Evolutionary conservation across 2,888 invertebrate genomes (phyloP), one percentile per base, ranked within the genome.

Genomic region (Steinernema hermaphroditum): DNA sequence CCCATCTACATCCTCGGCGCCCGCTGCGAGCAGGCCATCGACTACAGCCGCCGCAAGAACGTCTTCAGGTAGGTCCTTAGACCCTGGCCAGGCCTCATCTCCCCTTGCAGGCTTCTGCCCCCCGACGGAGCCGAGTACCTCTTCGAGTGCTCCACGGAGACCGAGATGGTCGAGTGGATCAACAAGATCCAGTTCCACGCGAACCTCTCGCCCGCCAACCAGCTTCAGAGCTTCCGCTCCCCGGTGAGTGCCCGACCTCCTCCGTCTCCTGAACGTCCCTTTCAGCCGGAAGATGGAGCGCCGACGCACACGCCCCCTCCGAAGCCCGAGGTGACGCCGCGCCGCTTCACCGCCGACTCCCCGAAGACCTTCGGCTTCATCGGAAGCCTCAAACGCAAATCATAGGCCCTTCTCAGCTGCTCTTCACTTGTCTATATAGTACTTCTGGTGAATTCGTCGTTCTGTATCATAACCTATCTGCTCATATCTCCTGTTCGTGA

Each of bases 1-100:
- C 88, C 88, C 22, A 81, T 89, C n/a, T 87, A 87, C 77, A 85
- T 89, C 70, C 87, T 88, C 82, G 90, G 92, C 88, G 94, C 95
- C 0, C 90, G 90, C 50, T 96, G 94, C 87, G 69, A 46, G 1
- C 46, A 69, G 43, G 80, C 34, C 96, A 96, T 0, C 91, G 95
- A 97, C 89, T 97, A 97, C 89, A 94, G 93, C 16, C 97, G 97
- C 88, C 92, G 94, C 86, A 94, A 95, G 86, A 90, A 95, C 87
- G 95, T 96, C 41, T 94, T 95, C 90, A 83, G 77, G 82, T 82
- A 75, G 29, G 74, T 54, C n/a, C 4, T 22, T 34, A 16, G 37
- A n/a, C 32, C 16, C 12, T 8, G 16, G 2, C 19, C 22, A 43
- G 29, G 16, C 12, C 22, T 41, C 27, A 19, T n/a, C 62, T 34